These are phyloP conservation scores for Diarsia mendica DNA, from an alignment of 2,888 invertebrate species.

Conservation along the genomic window DNA sequence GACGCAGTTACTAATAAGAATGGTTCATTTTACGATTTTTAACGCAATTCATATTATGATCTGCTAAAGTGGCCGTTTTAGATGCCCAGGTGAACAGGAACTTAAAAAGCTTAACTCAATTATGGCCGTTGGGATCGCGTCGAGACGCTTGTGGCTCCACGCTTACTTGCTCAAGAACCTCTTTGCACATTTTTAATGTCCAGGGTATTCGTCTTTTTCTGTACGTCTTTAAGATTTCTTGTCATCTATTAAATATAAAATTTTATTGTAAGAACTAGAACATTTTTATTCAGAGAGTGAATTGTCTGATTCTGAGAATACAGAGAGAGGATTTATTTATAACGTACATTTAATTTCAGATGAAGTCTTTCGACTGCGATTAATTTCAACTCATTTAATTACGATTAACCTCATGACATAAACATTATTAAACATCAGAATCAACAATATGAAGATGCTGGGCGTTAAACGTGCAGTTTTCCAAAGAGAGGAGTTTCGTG, in stretches of 20 bases:
- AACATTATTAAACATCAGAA: not conserved
- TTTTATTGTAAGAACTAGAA: conserved; percentile 51
- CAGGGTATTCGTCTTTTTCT: conserved; percentile 62
- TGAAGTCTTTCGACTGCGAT: not conserved
- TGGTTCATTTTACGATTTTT: too few species aligned
- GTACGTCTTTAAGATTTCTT: conserved; percentile 58
- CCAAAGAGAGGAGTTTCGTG: conserved; percentile 9
- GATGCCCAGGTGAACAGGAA: conserved; percentile 73
- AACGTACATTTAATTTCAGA: conserved; percentile 5
- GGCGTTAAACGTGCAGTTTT: conserved; percentile 13
- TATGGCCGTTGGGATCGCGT: conserved; percentile 70
- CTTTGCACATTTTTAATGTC: conserved; percentile 72
- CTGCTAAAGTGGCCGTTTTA: too few species aligned
- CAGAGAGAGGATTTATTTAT: not conserved
- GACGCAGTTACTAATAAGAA: too few species aligned
- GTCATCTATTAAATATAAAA: conserved; percentile 60
- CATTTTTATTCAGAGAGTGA: conserved; percentile 21
- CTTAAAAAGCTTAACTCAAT: conserved; percentile 80
- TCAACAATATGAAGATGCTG: conserved; percentile 7
- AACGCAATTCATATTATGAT: too few species aligned
- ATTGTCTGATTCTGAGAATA: conserved; percentile 7
- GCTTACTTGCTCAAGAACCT: conserved; percentile 72
- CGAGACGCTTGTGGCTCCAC: conserved; percentile 73
- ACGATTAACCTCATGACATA: not conserved
- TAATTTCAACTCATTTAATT: not conserved